phyloP scores from a whole-genome alignment of 2,888 invertebrate genomes.

The Nasonia oneida region DNA sequence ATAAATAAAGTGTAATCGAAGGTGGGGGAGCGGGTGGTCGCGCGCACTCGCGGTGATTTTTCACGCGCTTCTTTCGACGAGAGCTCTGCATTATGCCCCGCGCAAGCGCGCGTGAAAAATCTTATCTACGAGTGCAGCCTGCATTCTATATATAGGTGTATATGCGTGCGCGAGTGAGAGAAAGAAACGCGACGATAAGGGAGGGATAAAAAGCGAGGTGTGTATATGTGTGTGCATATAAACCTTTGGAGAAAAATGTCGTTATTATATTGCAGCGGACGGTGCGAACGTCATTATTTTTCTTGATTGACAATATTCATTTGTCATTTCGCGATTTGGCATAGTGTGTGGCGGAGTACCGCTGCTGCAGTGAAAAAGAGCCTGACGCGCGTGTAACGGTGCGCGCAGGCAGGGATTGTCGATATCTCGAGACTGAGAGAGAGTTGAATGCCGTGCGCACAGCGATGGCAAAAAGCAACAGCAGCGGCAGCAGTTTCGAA shows the following conservation, averaged over 20 bases:
- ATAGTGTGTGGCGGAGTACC: conserved; percentile 48
- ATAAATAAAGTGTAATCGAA: conserved; percentile 78
- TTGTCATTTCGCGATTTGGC: conserved; percentile 55
- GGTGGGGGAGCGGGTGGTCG: conserved; percentile 63
- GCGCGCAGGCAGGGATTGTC: conserved; percentile 13
- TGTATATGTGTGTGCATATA: not conserved
- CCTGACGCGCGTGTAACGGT: conserved; percentile 36
- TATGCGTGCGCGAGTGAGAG: not conserved
- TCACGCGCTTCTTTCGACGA: conserved; percentile 60
- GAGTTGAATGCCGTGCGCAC: not conserved
- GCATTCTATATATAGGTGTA: not conserved
- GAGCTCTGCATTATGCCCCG: not conserved
- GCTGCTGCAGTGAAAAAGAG: conserved; percentile 20
- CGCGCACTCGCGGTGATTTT: conserved; percentile 66
- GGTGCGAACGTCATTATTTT: conserved; percentile 57
- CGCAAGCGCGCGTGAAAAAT: conserved; percentile 59
- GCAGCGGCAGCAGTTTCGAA: not conserved
- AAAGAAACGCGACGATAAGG: conserved; percentile 27
- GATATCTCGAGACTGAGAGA: not conserved
- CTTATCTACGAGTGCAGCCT: conserved; percentile 64
- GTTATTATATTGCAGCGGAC: conserved; percentile 56
- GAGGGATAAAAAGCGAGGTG: not conserved
- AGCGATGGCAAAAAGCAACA: conserved; percentile 11
- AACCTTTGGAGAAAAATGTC: conserved; percentile 14
- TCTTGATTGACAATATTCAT: conserved; percentile 60